Conservation (phyloP, 2,888 invertebrate genomes). For the Mellilla xanthometata region DNA sequence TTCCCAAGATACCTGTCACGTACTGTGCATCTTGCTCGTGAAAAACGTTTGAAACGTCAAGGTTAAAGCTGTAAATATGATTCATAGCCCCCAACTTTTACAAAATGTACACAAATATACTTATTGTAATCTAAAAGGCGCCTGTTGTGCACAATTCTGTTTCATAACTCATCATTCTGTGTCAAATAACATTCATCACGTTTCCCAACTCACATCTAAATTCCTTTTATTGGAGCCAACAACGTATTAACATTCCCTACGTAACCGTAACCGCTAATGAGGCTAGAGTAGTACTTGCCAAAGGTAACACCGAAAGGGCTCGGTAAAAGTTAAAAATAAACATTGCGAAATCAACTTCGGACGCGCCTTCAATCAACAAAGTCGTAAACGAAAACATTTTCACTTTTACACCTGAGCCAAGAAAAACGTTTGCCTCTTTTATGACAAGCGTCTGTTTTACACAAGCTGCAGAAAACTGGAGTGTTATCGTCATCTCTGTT, state of each 20-base stretch:
- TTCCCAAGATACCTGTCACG: slow-evolving; percentile 20
- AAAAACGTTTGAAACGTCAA: not conserved
- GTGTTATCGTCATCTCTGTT: slow-evolving; percentile 18
- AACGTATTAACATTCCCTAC: slow-evolving; percentile 27
- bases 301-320: slow-evolving; percentile 34
- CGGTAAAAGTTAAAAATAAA: slow-evolving; percentile 13
- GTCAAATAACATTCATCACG: slow-evolving; percentile 1
- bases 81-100: no score
- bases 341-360: slow-evolving; percentile 13
- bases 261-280: slow-evolving; percentile 41
- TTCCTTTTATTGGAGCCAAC: slow-evolving; percentile 11
- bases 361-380: slow-evolving; percentile 31
- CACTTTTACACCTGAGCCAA: slow-evolving; percentile 71
- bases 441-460: slow-evolving; percentile 21
- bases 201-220: slow-evolving; percentile 10
- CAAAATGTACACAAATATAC: no score
- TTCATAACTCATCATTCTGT: slow-evolving; percentile 13
- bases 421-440: slow-evolving; percentile 59
- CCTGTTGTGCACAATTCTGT: not conserved
- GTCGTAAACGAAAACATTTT: slow-evolving; percentile 54
- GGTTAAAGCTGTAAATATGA: no score
- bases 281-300: slow-evolving; percentile 31
- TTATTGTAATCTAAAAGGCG: no score
- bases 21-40: slow-evolving; percentile 1
- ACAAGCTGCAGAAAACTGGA: slow-evolving; percentile 23